These are phyloP conservation scores for Champsocephalus gunnari DNA, from an alignment of 2,797 vertebrate genomes.

Conservation along the genomic window DNA sequence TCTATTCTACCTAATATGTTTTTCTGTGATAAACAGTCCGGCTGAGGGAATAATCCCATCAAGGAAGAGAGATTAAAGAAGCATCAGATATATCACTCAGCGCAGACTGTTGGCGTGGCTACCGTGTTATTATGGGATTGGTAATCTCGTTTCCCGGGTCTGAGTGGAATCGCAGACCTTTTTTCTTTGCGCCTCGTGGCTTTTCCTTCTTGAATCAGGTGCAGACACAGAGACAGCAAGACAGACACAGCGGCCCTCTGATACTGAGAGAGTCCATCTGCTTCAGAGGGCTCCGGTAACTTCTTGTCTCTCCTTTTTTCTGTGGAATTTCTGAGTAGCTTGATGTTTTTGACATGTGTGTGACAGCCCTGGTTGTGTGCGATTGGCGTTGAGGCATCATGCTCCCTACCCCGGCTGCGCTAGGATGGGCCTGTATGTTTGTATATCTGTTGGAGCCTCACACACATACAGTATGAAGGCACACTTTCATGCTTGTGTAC, in stretches of 20 bases:
- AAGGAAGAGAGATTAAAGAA: slow-evolving; percentile 76
- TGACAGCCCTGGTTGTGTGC: slow-evolving; percentile 87
- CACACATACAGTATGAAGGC: slow-evolving; percentile 23
- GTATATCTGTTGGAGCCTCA: slow-evolving; percentile 38
- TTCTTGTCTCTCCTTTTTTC: slow-evolving; percentile 76
- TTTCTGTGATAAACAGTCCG: slow-evolving; percentile 82
- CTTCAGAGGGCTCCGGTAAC: slow-evolving; percentile 76
- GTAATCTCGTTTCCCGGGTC: slow-evolving; percentile 78
- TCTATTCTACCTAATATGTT: slow-evolving; percentile 82
- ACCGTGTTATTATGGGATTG: slow-evolving; percentile 79
- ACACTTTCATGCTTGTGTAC: slow-evolving; percentile 43
- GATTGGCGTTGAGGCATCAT: slow-evolving; percentile 81
- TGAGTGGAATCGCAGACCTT: slow-evolving; percentile 71
- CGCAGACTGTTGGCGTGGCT: slow-evolving; percentile 71
- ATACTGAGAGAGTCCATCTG: slow-evolving; percentile 77
- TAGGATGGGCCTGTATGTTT: slow-evolving; percentile 63
- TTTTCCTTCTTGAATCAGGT: slow-evolving; percentile 65
- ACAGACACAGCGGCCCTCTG: slow-evolving; percentile 70
- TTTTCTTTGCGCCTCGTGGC: slow-evolving; percentile 48
- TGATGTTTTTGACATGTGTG: slow-evolving; percentile 91
- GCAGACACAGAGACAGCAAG: slow-evolving; percentile 68
- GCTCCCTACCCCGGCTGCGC: slow-evolving; percentile 84
- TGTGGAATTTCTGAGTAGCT: slow-evolving; percentile 89
- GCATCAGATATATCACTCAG: slow-evolving; percentile 80
- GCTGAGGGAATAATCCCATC: slow-evolving; percentile 82